Evolutionary conservation across 1,140 invertebrate species (phyloP), one percentile per base, ranked within the genome.

Genomic region (Harpegnathos saltator): DNA sequence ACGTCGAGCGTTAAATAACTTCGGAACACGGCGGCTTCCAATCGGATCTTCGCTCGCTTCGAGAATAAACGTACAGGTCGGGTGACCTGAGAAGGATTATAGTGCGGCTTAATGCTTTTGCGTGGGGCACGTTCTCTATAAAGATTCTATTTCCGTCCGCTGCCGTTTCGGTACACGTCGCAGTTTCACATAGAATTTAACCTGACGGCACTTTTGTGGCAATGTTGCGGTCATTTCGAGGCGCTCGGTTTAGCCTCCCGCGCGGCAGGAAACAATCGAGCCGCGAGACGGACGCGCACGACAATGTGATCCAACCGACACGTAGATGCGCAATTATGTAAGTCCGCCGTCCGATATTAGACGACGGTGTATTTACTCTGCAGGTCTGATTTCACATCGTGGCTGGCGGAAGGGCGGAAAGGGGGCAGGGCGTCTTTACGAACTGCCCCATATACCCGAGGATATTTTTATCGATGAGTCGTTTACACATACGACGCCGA

Each of bases 391-490:
- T 81, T 81, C 11, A 62, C 22, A 78, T 65, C 61, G 58, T 7
- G 11, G 38, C 4, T 9, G 38, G 38, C 7, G 38, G 38, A 9
- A 11, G 11, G 7, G 29, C 29, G 5, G 29, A 33, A 5, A 33
- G 29, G 5, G 38, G 38, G 38, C 11, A 68, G 56, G 19, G 26
- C 61, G 26, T 50, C 74, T 69, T 83, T 78, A 83, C 82, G 74
- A 56, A 87, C 65, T 85, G 71, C 62, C 83, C 82, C 54, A 83
- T 83, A 83, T 83, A 83, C 62, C n/a, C 74, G 54, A 59, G 44
- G 82, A 78, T 87, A 83, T 75, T 86, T 86, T 86, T 82, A 82
- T 80, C 85, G 61, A 54, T 86, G 85, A 87, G 83, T 65, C 74
- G 75, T 85, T 71, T 77, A 63, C 59, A 63, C 59, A 56, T 82